Percentiles rank a stretch among this genome's conserved stretches.
phyloP scores from a whole-genome alignment of 2,797 vertebrate genomes.

The Muscicapa striata region DNA sequence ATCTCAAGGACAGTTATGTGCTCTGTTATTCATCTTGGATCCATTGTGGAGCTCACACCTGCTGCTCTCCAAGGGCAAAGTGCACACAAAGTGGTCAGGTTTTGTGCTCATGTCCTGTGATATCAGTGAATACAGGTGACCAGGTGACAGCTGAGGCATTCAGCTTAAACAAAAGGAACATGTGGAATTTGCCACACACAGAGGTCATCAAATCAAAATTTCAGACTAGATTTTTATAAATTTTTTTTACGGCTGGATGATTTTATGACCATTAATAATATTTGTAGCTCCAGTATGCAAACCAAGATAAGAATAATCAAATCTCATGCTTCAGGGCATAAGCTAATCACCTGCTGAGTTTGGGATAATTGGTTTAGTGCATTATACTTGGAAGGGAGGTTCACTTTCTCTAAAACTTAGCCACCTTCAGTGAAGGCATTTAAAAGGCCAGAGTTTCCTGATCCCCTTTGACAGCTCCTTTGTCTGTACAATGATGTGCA shows the following conservation, averaged over 20 bases:
- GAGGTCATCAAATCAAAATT: not conserved
- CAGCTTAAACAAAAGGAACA: not conserved
- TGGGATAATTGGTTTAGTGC: slow-evolving; percentile 50
- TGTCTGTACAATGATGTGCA: not conserved
- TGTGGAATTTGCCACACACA: not conserved
- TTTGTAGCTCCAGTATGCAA: slow-evolving; percentile 30
- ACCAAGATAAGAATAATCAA: slow-evolving; percentile 62
- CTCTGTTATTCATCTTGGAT: not conserved
- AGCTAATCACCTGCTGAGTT: slow-evolving; percentile 60
- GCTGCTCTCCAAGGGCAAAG: not conserved
- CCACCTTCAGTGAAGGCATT: not conserved
- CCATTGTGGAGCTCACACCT: not conserved
- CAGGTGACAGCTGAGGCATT: not conserved
- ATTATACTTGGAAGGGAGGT: slow-evolving; percentile 7
- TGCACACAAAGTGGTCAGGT: not conserved
- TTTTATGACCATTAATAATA: slow-evolving; percentile 29
- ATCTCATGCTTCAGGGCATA: slow-evolving; percentile 63
- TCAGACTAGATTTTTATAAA: not conserved
- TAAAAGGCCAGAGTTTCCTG: slow-evolving; percentile 1
- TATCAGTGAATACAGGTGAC: not conserved
- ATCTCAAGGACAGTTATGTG: not conserved
- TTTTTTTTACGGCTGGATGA: not conserved
- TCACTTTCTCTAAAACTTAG: slow-evolving; percentile 21
- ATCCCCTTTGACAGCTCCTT: slow-evolving; percentile 35
- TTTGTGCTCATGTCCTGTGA: not conserved